Conservation (phyloP, 2,888 invertebrate species). For the Sceliomorpha sp. region DNA sequence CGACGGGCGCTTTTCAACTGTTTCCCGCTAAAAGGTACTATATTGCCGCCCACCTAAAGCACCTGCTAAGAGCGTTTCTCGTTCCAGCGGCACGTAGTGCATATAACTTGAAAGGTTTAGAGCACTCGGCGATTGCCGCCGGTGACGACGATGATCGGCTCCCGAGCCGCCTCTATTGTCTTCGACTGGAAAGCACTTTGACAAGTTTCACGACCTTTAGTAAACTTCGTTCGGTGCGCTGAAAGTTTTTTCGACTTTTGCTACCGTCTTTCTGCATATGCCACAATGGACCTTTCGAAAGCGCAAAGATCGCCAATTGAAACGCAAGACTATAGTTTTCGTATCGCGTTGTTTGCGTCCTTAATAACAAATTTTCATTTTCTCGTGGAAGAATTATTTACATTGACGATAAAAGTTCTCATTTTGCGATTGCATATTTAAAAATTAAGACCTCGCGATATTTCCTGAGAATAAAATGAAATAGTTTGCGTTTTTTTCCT, state of each 20-base stretch:
- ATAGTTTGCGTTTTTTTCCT: too few species aligned
- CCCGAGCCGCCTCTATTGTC: slow-evolving; percentile 42
- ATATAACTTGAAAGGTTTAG: slow-evolving; percentile 57
- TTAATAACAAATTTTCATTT: too few species aligned
- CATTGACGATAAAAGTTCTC: too few species aligned
- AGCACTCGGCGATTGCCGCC: slow-evolving; percentile 47
- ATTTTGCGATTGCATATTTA: too few species aligned
- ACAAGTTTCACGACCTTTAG: slow-evolving; percentile 42
- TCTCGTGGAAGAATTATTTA: too few species aligned
- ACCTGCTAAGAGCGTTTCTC: slow-evolving; percentile 72
- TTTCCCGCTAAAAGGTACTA: slow-evolving; percentile 73
- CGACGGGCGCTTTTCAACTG: slow-evolving; percentile 64
- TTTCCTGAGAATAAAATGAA: too few species aligned
- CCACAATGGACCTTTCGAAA: slow-evolving; percentile 4
- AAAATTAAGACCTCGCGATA: too few species aligned
- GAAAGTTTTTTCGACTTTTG: slow-evolving; percentile 14
- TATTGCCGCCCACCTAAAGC: slow-evolving; percentile 67
- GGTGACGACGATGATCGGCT: slow-evolving; percentile 46
- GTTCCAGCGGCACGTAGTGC: slow-evolving; percentile 57
- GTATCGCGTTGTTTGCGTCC: too few species aligned
- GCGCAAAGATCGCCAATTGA: slow-evolving; percentile 2
- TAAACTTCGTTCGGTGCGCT: slow-evolving; percentile 20
- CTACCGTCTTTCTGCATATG: slow-evolving; percentile 1
- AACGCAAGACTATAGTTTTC: neutral
- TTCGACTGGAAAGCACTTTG: slow-evolving; percentile 51